Evolutionary conservation across 2,797 vertebrate genomes (phyloP), one percentile per base, ranked within the genome.

Genomic region (Lates japonicus): DNA sequence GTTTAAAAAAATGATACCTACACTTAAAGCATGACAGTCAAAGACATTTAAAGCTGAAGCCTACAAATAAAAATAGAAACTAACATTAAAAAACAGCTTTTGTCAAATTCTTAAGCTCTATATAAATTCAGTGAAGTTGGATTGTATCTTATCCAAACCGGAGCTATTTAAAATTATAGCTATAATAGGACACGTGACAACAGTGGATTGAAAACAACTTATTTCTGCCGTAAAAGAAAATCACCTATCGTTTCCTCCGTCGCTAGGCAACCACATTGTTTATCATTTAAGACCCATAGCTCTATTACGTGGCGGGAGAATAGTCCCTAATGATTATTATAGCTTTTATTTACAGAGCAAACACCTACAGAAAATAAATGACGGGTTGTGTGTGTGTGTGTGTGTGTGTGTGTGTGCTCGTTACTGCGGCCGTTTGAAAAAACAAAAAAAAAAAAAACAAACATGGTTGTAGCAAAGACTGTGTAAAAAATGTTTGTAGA

Each of bases 221-320:
- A 70, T 75, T 73, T 54, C 20, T 37, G n/a, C 65, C 52, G 29
- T 72, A 62, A 76, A 71, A 19, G 42, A 71, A 78, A 81, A 80
- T 81, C 66, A 74, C 46, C 78, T 67, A 22, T 74, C 49, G 7
- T 70, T 68, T 68, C 20, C 33, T 20, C 19, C 31, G 87, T 91
- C 79, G 73, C 90, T 67, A 68, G 54, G 92, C 85, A 87, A 90
- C 87, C 41, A 1, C 31, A 3, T 37, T 75, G 63, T 83, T 85
- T 70, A 84, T 74, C 19, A 35, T 77, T 70, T 68, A 74, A 81
- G 51, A 78, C 48, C 11, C 46, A 49, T 31, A 37, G 44, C 55
- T 59, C 73, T 41, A 46, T 80, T 65, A 67, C 31, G 3, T 25
- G 49, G 59, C 29, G 48, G 69, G 29, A 74, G 62, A 87, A 88